Percentiles rank a stretch among this genome's conserved stretches.
Conservation (phyloP, 2,797 vertebrate genomes). For the Hydrocynus forskahlii region DNA sequence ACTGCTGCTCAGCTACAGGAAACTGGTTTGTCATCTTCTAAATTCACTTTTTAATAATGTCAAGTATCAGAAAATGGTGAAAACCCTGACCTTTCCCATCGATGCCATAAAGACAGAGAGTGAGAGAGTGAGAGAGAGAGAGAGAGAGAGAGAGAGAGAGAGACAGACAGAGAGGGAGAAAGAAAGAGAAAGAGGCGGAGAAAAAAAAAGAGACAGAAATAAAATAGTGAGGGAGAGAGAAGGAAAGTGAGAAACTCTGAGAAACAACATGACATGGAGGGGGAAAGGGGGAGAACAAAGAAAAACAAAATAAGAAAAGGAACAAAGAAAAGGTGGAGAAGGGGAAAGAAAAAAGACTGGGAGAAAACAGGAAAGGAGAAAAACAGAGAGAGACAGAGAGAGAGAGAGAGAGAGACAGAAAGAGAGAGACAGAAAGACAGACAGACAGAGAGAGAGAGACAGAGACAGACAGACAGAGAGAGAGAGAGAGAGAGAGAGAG, state of each 20-base stretch:
- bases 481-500: not conserved
- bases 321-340: not conserved
- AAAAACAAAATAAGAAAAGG: no score
- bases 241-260: not conserved
- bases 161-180: not conserved
- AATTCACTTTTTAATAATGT: conserved; percentile 30
- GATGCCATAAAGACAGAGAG: conserved; percentile 15
- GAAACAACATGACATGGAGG: not conserved
- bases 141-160: conserved; percentile 8
- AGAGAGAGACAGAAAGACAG: no score
- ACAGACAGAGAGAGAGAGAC: no score
- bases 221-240: no score
- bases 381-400: no score
- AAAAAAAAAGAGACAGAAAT: no score
- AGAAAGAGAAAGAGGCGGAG: not conserved
- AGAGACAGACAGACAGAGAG: not conserved
- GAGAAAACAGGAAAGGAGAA: no score
- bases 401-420: no score
- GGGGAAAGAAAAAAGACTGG: no score
- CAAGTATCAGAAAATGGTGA: conserved; percentile 19
- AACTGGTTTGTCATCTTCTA: conserved; percentile 17
- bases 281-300: no score
- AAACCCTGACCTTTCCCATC: conserved; percentile 21
- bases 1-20: not conserved
- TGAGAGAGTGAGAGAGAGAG: not conserved